Conservation (phyloP, 2,113 vertebrate species). For the Gyps fulvus region DNA sequence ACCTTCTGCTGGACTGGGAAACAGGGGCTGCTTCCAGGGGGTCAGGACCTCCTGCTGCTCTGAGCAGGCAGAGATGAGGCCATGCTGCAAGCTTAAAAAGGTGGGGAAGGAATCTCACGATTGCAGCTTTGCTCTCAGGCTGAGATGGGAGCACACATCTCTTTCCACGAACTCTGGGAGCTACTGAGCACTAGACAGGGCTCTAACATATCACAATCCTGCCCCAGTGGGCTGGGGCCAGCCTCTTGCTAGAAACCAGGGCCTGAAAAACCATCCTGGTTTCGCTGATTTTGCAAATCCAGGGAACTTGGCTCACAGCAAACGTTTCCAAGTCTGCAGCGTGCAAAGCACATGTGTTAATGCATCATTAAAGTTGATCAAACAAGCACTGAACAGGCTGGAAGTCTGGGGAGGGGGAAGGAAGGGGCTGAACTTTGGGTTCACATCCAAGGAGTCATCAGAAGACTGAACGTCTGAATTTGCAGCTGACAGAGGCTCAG, state of each 20-base stretch:
- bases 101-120: rapidly evolving
- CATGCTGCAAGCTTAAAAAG: not conserved
- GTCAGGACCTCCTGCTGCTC: not conserved
- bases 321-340: not conserved
- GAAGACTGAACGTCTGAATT: not conserved
- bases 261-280: not conserved
- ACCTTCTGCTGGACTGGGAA: not conserved
- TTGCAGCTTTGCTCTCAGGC: not conserved
- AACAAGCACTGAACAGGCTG: rapidly evolving
- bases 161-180: rapidly evolving
- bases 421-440: not conserved
- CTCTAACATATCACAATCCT: rapidly evolving
- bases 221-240: not conserved
- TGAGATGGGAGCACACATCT: rapidly evolving
- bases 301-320: not conserved
- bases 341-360: not conserved
- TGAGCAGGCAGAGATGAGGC: not conserved
- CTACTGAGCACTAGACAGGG: not conserved
- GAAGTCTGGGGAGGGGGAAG: no score
- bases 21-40: not conserved
- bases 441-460: not conserved
- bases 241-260: not conserved
- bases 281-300: not conserved
- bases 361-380: not conserved
- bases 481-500: not conserved